Conservation (phyloP, 2,888 invertebrate genomes). For the Smittia sp. region DNA sequence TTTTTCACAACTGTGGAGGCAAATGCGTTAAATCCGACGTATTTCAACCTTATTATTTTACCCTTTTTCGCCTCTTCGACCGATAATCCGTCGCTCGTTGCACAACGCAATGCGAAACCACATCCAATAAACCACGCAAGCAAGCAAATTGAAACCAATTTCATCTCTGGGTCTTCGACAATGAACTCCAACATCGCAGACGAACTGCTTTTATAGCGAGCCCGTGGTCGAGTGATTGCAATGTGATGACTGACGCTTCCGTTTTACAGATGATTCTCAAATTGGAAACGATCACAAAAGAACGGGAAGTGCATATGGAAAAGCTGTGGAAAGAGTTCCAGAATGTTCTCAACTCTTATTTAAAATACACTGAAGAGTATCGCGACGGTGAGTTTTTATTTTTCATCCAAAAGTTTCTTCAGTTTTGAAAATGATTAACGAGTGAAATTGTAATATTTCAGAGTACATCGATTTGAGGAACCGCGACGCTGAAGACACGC, state of each 20-base stretch:
- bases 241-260: too few relatives aligned
- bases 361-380: slow-evolving; percentile 52
- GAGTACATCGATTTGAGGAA: slow-evolving; percentile 54
- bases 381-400: too few relatives aligned
- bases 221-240: too few relatives aligned
- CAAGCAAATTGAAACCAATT: background rate
- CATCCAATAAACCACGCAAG: background rate
- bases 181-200: too few relatives aligned
- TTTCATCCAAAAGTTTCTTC: too few relatives aligned
- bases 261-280: slow-evolving; percentile 50
- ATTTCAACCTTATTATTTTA: too few relatives aligned
- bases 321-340: slow-evolving; percentile 54
- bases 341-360: slow-evolving; percentile 51
- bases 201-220: too few relatives aligned
- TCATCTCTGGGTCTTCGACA: background rate
- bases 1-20: slow-evolving; percentile 58
- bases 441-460: too few relatives aligned
- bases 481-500: slow-evolving; percentile 52
- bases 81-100: slow-evolving; percentile 59
- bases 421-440: too few relatives aligned
- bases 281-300: slow-evolving; percentile 52
- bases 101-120: slow-evolving; percentile 59
- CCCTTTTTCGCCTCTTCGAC: slow-evolving; percentile 52
- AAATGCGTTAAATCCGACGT: too few relatives aligned
- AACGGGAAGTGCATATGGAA: slow-evolving; percentile 56